A percentile compares a stretch with the other conserved stretches of the same genome.
Evolutionary conservation across 2,797 vertebrate species (phyloP).

Genomic region (Pangasius macronema): DNA sequence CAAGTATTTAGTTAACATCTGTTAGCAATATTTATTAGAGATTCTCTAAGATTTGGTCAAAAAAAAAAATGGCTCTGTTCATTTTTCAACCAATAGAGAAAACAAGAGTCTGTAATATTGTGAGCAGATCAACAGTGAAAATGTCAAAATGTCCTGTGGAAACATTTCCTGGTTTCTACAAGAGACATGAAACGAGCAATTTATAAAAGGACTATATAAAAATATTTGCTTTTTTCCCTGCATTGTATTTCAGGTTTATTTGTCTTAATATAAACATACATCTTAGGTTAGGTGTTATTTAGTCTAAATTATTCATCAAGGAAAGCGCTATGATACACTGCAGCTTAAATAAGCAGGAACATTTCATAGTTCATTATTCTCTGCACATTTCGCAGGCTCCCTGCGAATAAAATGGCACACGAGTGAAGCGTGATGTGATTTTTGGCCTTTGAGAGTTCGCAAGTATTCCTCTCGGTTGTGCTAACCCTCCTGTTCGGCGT

Average conservation of each 20-base stretch:
- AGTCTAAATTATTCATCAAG: background rate
- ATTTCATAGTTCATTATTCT: background rate
- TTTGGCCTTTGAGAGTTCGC: constrained; percentile 10
- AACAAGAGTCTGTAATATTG: background rate
- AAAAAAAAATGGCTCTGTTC: background rate
- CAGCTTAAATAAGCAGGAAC: background rate
- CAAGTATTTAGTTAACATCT: background rate
- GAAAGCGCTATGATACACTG: background rate
- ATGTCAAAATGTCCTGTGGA: background rate
- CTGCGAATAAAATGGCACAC: background rate
- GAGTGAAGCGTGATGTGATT: background rate
- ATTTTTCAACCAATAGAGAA: background rate
- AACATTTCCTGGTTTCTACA: background rate
- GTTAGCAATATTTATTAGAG: background rate
- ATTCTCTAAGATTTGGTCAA: background rate
- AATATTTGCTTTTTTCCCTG: background rate
- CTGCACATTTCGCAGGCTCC: background rate
- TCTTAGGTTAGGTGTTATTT: background rate
- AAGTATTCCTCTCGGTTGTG: background rate
- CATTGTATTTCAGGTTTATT: background rate
- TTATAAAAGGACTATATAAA: background rate
- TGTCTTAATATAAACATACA: background rate
- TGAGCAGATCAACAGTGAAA: background rate
- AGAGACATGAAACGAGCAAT: background rate
- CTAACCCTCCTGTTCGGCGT: background rate